phyloP scores from a whole-genome alignment of 2,888 invertebrate species.

The Caenorhabditis sp. region DNA sequence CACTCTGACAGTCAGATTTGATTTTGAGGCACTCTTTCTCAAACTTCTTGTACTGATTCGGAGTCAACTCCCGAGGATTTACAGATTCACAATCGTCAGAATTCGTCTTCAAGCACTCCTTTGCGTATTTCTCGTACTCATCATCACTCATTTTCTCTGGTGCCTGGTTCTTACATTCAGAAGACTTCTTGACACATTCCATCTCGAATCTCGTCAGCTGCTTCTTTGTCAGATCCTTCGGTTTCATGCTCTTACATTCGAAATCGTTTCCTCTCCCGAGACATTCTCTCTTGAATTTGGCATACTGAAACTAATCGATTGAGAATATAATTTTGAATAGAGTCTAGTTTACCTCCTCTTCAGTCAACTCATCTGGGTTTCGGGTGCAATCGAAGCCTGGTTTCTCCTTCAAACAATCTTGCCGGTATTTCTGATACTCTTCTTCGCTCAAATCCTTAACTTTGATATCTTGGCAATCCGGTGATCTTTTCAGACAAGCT shows the following conservation, averaged over 20 bases:
- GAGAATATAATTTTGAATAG: no score
- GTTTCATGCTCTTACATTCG: slow-evolving; percentile 10
- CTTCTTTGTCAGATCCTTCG: slow-evolving; percentile 9
- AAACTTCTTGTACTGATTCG: slow-evolving; percentile 10
- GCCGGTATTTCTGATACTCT: slow-evolving; percentile 18
- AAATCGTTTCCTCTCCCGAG: slow-evolving; percentile 2
- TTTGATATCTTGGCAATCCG: slow-evolving; percentile 10
- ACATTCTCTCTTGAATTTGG: slow-evolving; percentile 13
- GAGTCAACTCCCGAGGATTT: neutral
- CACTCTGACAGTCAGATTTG: slow-evolving; percentile 3
- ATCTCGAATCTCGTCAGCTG: slow-evolving; percentile 9
- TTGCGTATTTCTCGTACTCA: slow-evolving; percentile 21
- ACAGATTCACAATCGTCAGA: neutral
- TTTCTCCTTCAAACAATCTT: slow-evolving; percentile 5
- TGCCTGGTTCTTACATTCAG: slow-evolving; percentile 9
- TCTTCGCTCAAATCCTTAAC: slow-evolving; percentile 23
- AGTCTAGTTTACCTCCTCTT: no score
- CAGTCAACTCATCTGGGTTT: slow-evolving; percentile 19
- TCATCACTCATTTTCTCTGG: slow-evolving; percentile 21
- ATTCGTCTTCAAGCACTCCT: slow-evolving; percentile 5
- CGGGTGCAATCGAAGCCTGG: slow-evolving; percentile 8
- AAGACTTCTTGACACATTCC: slow-evolving; percentile 18
- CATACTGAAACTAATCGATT: slow-evolving; percentile 3
- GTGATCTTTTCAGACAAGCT: slow-evolving; percentile 20
- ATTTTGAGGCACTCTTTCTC: slow-evolving; percentile 8